These are phyloP conservation scores for Stercorarius parasiticus DNA, from an alignment of 2,113 vertebrate genomes.

Conservation along the genomic window DNA sequence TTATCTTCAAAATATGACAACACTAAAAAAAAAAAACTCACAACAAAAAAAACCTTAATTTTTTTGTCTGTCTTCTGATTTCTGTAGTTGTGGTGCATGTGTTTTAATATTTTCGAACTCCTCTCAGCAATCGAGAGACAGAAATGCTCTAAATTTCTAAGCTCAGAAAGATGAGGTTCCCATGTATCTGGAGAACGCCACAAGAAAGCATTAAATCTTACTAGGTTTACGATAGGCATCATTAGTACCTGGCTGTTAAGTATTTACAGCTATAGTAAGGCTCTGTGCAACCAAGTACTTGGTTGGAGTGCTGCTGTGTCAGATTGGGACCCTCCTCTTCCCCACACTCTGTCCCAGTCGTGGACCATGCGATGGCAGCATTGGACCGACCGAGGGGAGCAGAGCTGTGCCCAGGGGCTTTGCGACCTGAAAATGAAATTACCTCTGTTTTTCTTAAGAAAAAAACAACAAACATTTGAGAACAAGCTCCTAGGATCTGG, in stretches of 20 bases:
- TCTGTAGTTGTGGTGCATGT: background rate
- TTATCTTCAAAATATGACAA: background rate
- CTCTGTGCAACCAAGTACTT: background rate
- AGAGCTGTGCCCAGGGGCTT: background rate
- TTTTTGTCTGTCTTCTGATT: background rate
- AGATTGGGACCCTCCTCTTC: background rate
- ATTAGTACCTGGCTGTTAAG: background rate
- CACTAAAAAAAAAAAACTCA: background rate
- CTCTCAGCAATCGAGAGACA: background rate
- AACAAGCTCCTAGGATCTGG: background rate
- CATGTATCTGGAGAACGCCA: too few relatives aligned
- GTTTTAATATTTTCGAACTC: too few relatives aligned
- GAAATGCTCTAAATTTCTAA: background rate
- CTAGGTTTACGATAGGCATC: background rate
- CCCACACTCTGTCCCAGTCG: rapidly evolving
- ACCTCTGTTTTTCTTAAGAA: background rate
- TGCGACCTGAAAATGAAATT: background rate
- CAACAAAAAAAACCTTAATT: background rate
- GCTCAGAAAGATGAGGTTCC: background rate
- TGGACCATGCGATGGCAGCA: slow-evolving; percentile 40
- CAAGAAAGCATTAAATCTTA: background rate
- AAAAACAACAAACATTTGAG: background rate
- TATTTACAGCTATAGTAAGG: background rate
- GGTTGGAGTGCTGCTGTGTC: background rate
- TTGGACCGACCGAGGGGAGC: background rate